Evolutionary conservation across 2,113 vertebrate genomes (phyloP).

Genomic region (Polypterus bichir): DNA sequence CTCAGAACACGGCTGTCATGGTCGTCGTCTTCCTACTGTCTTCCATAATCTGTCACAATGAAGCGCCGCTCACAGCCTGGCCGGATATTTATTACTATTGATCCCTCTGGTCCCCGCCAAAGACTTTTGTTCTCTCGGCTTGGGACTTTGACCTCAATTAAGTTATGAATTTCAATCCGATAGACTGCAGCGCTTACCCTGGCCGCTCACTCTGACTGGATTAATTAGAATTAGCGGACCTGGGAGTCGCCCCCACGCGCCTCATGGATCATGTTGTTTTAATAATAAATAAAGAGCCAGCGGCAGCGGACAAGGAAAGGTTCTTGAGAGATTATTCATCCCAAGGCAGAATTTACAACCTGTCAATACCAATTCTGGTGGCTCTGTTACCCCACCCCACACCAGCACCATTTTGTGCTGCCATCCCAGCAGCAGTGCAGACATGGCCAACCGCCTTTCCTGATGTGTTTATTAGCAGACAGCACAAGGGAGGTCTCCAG

Average conservation of each 20-base stretch:
- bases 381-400: constrained; percentile 11
- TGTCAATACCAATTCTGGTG: constrained; percentile 71
- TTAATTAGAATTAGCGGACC: constrained; percentile 97
- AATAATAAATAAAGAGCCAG: constrained; percentile 80
- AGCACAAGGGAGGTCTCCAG: neutral
- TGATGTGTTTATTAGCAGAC: neutral
- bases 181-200: constrained; percentile 90
- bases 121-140: constrained; percentile 93
- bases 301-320: constrained; percentile 46
- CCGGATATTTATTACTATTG: constrained; percentile 99
- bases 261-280: constrained; percentile 93
- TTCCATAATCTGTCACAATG: constrained; percentile 65
- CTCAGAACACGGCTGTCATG: constrained; percentile 32
- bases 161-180: constrained; percentile 99
- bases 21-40: constrained; percentile 4
- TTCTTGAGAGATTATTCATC: constrained; percentile 66
- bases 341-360: constrained; percentile 59
- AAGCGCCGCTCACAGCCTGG: constrained; percentile 62
- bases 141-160: constrained; percentile 98
- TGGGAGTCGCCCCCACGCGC: constrained; percentile 60
- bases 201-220: constrained; percentile 75
- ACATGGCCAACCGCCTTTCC: too few relatives aligned
- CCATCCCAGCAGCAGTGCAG: too few relatives aligned
- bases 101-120: constrained; percentile 82
- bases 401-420: neutral